These are phyloP conservation scores for Gopherus flavomarginatus DNA, from an alignment of 2,113 vertebrate species.

Conservation along the genomic window DNA sequence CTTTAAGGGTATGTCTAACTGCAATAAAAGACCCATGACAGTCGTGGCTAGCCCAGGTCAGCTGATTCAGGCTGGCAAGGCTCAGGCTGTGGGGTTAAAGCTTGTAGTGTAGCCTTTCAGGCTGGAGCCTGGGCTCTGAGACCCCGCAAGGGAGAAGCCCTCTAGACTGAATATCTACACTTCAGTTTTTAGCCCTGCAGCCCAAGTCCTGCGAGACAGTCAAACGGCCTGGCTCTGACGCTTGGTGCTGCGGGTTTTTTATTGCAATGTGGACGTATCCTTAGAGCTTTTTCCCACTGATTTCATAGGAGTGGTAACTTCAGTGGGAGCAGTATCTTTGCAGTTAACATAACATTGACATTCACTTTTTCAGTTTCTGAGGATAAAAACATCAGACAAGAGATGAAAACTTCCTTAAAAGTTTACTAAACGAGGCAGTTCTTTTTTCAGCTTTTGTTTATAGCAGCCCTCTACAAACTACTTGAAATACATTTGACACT, in stretches of 20 bases:
- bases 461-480: neutral
- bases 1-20: neutral
- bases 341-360: neutral
- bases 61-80: neutral
- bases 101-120: neutral
- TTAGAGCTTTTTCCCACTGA: constrained; percentile 2
- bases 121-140: neutral
- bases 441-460: neutral
- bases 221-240: neutral
- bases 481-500: neutral
- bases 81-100: neutral
- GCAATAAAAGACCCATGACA: neutral
- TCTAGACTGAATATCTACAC: neutral
- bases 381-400: neutral
- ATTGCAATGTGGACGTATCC: neutral
- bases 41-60: neutral
- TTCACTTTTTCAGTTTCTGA: constrained; percentile 3
- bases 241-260: neutral
- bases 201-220: neutral
- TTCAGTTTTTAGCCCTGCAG: neutral
- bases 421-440: neutral
- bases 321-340: neutral
- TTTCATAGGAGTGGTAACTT: neutral
- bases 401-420: constrained; percentile 2
- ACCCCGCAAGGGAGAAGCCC: too few species aligned